These are phyloP conservation scores for Theristicus caerulescens DNA, from an alignment of 2,113 vertebrate species.

Conservation along the genomic window DNA sequence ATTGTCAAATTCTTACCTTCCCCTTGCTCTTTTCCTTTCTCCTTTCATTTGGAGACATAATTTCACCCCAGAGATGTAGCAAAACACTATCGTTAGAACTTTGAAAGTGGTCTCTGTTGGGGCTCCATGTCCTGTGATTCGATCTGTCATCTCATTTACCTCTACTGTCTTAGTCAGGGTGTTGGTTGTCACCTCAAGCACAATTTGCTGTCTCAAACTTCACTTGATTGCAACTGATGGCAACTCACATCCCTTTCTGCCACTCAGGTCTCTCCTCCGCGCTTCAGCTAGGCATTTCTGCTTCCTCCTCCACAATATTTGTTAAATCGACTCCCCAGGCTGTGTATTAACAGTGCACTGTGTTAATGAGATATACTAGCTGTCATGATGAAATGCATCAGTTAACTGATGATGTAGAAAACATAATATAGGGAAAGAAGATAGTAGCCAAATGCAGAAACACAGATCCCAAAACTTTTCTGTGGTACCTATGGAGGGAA, in stretches of 20 bases:
- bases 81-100: not conserved
- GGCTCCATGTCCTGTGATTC: not conserved
- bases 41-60: not conserved
- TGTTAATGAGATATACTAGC: not conserved
- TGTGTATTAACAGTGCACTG: not conserved
- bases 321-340: not conserved
- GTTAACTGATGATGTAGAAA: not conserved
- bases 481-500: not conserved
- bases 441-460: not conserved
- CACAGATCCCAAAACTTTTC: not conserved
- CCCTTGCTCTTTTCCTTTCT: not conserved
- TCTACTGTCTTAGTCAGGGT: not conserved
- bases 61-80: not conserved
- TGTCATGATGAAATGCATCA: not conserved
- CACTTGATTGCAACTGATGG: not conserved
- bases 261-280: not conserved
- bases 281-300: not conserved
- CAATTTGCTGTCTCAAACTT: not conserved
- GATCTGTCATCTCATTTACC: not conserved
- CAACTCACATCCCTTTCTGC: not conserved
- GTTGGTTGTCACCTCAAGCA: not conserved
- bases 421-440: not conserved
- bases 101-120: not conserved
- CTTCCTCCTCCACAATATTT: not conserved
- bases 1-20: not conserved